Conservation (phyloP, 1,140 invertebrate species). For the Drosophila triauraria region DNA sequence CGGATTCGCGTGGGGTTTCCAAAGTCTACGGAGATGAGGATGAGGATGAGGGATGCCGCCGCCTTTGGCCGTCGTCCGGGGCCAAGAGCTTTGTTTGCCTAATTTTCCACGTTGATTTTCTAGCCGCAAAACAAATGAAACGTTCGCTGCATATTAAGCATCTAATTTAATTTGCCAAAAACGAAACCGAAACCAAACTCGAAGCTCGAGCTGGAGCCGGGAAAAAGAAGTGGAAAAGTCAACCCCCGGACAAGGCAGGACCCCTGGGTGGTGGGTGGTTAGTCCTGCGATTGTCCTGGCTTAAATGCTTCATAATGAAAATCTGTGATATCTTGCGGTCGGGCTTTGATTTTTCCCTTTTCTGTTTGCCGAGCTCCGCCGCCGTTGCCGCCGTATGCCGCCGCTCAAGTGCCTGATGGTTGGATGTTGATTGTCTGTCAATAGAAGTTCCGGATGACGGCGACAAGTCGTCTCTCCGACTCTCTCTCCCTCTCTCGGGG, state of each 20-base stretch:
- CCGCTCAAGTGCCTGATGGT: slow-evolving; percentile 72
- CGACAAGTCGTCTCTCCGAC: not conserved
- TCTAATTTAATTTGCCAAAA: slow-evolving; percentile 77
- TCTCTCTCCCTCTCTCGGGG: not conserved
- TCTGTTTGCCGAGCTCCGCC: slow-evolving; percentile 13
- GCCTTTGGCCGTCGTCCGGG: slow-evolving; percentile 22
- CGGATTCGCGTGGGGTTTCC: slow-evolving; percentile 20
- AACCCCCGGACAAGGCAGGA: slow-evolving; percentile 18
- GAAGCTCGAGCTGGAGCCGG: slow-evolving; percentile 10
- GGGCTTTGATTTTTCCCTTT: slow-evolving; percentile 67
- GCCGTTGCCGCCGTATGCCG: slow-evolving; percentile 15
- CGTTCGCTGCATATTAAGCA: slow-evolving; percentile 81
- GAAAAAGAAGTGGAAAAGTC: slow-evolving; percentile 41
- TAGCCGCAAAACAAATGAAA: slow-evolving; percentile 84
- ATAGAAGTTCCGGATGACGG: slow-evolving; percentile 51
- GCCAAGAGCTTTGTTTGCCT: slow-evolving; percentile 68
- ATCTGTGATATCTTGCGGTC: slow-evolving; percentile 77
- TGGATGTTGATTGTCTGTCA: slow-evolving; percentile 81
- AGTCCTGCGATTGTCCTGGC: slow-evolving; percentile 30
- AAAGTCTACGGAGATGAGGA: slow-evolving; percentile 1
- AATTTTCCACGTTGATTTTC: slow-evolving; percentile 84
- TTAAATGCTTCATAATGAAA: slow-evolving; percentile 83
- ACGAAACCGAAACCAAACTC: slow-evolving; percentile 12
- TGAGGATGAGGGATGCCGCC: slow-evolving; percentile 6
- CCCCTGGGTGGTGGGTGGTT: slow-evolving; percentile 16